A percentile compares a stretch with the other conserved stretches of the same genome.
Conservation (phyloP, 2,797 vertebrate species). For the Urosaurus nigricauda region DNA sequence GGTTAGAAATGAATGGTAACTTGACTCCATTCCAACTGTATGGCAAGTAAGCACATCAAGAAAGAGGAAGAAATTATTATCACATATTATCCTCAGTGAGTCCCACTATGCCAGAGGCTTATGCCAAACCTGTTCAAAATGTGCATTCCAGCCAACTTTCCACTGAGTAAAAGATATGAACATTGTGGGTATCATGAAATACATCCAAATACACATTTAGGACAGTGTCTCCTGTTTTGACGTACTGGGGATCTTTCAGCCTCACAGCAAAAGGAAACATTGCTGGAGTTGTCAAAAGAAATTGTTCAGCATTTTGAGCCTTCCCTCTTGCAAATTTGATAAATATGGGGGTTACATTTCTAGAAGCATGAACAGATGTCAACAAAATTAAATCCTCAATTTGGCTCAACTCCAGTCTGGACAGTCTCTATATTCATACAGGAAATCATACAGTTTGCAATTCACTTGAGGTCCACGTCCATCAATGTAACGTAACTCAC, state of each 20-base stretch:
- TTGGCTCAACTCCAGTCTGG: background rate
- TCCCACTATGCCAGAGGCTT: background rate
- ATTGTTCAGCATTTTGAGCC: background rate
- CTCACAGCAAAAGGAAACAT: background rate
- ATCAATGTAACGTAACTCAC: background rate
- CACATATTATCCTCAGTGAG: background rate
- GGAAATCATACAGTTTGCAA: background rate
- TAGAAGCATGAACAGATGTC: background rate
- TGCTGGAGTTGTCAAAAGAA: no score
- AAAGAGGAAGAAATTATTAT: background rate
- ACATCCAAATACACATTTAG: background rate
- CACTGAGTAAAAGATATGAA: background rate
- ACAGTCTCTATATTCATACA: background rate
- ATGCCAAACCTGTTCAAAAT: background rate
- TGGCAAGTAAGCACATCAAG: background rate
- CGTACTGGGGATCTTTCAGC: no score
- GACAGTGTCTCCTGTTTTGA: background rate
- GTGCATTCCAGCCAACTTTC: background rate
- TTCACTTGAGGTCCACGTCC: background rate
- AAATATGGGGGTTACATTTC: background rate
- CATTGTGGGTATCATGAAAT: background rate
- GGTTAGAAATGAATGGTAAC: no score
- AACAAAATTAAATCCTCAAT: background rate
- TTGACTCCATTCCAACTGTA: no score
- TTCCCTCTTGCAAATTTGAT: background rate